phyloP scores from a whole-genome alignment of 2,113 vertebrate genomes.

The Etia nguti region DNA sequence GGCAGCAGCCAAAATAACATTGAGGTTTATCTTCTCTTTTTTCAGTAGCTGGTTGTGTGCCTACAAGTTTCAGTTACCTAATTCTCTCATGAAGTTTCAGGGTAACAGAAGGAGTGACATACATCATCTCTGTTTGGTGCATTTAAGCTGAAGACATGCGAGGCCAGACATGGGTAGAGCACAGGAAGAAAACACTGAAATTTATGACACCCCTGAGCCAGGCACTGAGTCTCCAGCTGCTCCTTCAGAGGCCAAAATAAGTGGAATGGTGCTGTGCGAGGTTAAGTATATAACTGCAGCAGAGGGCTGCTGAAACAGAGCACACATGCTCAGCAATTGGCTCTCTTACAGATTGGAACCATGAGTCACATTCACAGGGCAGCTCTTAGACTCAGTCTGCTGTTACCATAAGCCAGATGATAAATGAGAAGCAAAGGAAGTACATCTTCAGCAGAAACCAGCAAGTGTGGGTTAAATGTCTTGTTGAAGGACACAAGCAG shows the following conservation, averaged over 20 bases:
- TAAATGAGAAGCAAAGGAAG: neutral
- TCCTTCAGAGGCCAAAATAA: neutral
- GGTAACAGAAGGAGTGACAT: neutral
- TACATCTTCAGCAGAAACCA: neutral
- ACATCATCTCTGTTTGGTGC: neutral
- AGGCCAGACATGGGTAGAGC: neutral
- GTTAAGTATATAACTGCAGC: neutral
- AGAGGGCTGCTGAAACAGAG: constrained; percentile 15
- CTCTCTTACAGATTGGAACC: neutral
- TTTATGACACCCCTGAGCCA: neutral
- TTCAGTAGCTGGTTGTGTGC: fast-evolving
- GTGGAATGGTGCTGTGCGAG: neutral
- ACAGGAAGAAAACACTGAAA: neutral
- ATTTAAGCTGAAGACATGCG: neutral
- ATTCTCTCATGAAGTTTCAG: fast-evolving
- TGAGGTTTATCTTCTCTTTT: neutral
- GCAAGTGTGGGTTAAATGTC: neutral
- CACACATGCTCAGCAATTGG: constrained; percentile 9
- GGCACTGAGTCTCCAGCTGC: neutral
- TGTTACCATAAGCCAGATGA: neutral
- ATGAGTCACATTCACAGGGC: neutral
- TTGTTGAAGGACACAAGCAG: neutral
- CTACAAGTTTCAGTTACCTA: neutral
- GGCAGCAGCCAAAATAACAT: neutral
- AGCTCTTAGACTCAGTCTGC: neutral